Evolutionary conservation across 2,113 vertebrate genomes (phyloP).

Genomic region (Clarias magur): DNA sequence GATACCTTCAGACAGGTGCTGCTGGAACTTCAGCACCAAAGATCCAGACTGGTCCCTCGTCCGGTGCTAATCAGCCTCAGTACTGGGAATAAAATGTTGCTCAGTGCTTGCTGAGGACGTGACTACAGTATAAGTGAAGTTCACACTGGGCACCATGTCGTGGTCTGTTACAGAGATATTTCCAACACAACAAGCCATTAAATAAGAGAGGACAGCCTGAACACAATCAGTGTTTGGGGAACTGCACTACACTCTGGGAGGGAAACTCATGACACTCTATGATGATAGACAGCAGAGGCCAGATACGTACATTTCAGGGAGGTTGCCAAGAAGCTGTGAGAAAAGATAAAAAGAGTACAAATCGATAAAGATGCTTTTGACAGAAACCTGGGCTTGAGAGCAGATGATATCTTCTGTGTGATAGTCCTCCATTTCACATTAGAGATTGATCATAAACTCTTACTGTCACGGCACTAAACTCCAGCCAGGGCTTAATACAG

Average conservation of each 20-base stretch:
- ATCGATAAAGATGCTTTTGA: constrained; percentile 29
- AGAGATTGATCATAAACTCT: constrained; percentile 22
- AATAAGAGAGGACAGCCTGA: not conserved
- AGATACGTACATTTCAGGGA: constrained; percentile 24
- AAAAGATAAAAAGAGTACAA: constrained; percentile 31
- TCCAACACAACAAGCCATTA: not conserved
- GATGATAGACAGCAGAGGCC: constrained; percentile 26
- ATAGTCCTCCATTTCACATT: constrained; percentile 13
- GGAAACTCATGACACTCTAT: constrained; percentile 15
- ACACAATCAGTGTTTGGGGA: not conserved
- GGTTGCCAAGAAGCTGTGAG: constrained; percentile 31
- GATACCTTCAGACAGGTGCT: no score
- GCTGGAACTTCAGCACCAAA: no score
- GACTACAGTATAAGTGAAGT: not conserved
- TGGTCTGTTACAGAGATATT: no score
- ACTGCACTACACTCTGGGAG: constrained; percentile 17
- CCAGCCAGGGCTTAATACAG: not conserved
- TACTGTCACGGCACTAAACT: constrained; percentile 2
- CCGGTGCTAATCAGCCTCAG: not conserved
- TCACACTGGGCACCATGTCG: not conserved
- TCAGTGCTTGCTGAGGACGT: no score
- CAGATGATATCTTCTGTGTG: constrained; percentile 5
- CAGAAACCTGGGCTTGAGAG: not conserved
- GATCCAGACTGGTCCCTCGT: not conserved
- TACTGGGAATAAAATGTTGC: no score